Base-by-base conservation (phyloP, 2,113 vertebrate species). In the Anolis sagrei region DNA sequence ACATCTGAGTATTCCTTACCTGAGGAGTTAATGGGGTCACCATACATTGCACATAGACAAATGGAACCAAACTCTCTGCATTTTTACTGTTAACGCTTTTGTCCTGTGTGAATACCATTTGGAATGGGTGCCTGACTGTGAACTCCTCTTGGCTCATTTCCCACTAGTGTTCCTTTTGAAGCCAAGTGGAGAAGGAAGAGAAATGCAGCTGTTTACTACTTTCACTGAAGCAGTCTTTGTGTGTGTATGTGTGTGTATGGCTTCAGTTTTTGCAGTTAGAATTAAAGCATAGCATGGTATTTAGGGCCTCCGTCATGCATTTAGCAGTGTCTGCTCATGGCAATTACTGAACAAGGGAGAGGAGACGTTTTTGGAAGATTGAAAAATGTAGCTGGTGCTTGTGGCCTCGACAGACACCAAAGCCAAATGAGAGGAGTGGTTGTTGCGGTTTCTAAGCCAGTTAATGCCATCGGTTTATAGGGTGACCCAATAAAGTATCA, bases 311-410 rank as follows among this genome's bases (percentile, higher is more conserved):
- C 8, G 2, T 51, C 36, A 83, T n/a, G 29, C 36, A 82, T 86
- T 81, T 84, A 89, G 85, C 81, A 92, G 78, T 83, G 91, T 90
- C 92, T 93, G 85, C 91, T 89, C 91, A 91, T 82, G 80, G 36
- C 79, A 79, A 79, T 92, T 87, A 93, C 92, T 88, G 93, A 93
- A 94, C 92, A 92, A 95, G 64, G 39, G 61, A 69, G 79, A 76
- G 79, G 90, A 79, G 49, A 4, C 27, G 62, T 88, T 88, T 90
- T 87, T 92, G 90, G 85, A 93, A 94, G 79, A 23, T 25, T 66
- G 62, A 25, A 66, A 66, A 66, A 27, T 9, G 8, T 61, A 84
- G 61, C 49, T 81, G 4, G 5, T 88, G 80, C 77, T 74, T 39
- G 86, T 87, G 79, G 82, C 90, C 93, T 87, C 87, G 91, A 89